phyloP scores from a whole-genome alignment of 2,888 invertebrate genomes.

The Teleiodes luculella region DNA sequence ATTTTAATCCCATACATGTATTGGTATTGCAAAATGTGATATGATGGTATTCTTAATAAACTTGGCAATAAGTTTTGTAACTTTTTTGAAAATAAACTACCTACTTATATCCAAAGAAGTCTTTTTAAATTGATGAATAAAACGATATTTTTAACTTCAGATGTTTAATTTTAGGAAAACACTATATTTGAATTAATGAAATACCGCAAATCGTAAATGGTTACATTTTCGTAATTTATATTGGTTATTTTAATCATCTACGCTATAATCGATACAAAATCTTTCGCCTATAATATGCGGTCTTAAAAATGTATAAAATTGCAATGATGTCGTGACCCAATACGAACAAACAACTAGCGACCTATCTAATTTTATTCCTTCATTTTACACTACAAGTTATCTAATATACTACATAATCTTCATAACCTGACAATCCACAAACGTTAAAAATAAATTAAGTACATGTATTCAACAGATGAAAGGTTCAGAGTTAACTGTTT shows the following conservation, averaged over 20 bases:
- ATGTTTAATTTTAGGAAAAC: constrained; percentile 56
- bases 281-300: constrained; percentile 59
- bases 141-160: constrained; percentile 15
- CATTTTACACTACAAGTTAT: constrained; percentile 9
- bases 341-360: constrained; percentile 42
- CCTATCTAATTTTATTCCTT: constrained; percentile 28
- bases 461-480: no score
- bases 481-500: no score
- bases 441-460: background rate
- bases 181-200: constrained; percentile 49
- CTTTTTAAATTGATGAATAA: background rate
- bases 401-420: constrained; percentile 19
- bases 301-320: constrained; percentile 73
- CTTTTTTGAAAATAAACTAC: constrained; percentile 36
- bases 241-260: constrained; percentile 35
- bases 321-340: constrained; percentile 42
- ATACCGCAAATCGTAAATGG: constrained; percentile 62
- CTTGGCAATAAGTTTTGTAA: constrained; percentile 35
- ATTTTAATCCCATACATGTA: no score
- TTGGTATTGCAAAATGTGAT: constrained; percentile 21
- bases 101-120: constrained; percentile 23
- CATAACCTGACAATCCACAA: background rate
- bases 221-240: constrained; percentile 62
- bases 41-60: constrained; percentile 32
- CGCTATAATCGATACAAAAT: constrained; percentile 61